Evolutionary conservation across 1,140 invertebrate genomes (phyloP), one percentile per base, ranked within the genome.

Genomic region (Drosophila nasuta): DNA sequence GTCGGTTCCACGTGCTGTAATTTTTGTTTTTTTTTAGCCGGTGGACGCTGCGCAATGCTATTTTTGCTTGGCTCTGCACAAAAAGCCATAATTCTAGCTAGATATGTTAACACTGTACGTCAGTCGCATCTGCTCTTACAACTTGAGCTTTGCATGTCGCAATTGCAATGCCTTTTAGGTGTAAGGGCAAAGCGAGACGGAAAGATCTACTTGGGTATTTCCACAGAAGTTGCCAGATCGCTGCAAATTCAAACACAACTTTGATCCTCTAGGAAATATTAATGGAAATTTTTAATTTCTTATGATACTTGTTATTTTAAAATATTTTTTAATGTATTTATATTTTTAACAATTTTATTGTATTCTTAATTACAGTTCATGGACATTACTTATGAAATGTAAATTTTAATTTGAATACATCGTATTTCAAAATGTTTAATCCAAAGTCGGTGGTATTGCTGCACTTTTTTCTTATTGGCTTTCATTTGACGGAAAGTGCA

Each of bases 61-160:
- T 54, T 54, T 33, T 3, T 54, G 51, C 51, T 54, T 54, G 28
- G 51, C 51, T 33, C 30, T 54, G 51, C 51, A 54, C 10, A 13
- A 54, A 54, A 54, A 15, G 10, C 6, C 30, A 25, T n/a, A 54
- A 54, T 6, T 54, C 28, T 33, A 35, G 51, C 51, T 33, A 33
- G 30, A 15, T 54, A 25, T 20, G 30, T 35, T 17, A 33, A 35
- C n/a, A 35, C n/a, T 33, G 28, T 33, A 30, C 49, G 11, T 13
- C n/a, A 30, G 30, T 15, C 10, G 41, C 41, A 33, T 33, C 28
- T 52, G 10, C 49, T 52, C 49, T 52, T 52, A 30, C 11, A 52
- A 13, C 6, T 52, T 7, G 51, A 28, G n/a, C 51, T 15, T 35
- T 54, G 51, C 51, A 4, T n/a, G 11, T 1, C 11, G 11, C 1